Base-by-base conservation (phyloP, 1,140 invertebrate genomes). In the Tetragnatha versicolor region DNA sequence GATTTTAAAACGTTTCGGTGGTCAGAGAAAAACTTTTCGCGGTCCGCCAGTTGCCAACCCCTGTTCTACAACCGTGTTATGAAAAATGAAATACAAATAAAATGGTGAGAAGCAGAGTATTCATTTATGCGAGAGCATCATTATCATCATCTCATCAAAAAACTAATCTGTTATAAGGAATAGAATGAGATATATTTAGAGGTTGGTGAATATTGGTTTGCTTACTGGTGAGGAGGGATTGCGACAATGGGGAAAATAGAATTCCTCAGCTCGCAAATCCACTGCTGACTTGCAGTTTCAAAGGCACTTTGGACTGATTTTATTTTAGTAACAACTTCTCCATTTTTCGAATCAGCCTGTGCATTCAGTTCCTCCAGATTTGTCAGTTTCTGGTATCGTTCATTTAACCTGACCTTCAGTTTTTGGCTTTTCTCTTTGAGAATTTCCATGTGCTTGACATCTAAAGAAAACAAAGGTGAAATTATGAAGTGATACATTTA, bases 191-290 rank as follows among this genome's bases (percentile, higher is more conserved):
- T n/a, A n/a, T n/a, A n/a, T n/a, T n/a, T n/a, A n/a, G n/a, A n/a
- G n/a, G n/a, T n/a, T n/a, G n/a, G n/a, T n/a, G 35, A 25, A 60
- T 49, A 35, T 51, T 22, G n/a, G n/a, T n/a, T n/a, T 2, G 37
- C 58, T 79, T 60, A 58, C 49, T 69, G 22, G n/a, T 29, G 47
- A 29, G 73, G 39, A 17, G 61, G 35, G 22, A 68, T 49, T 65
- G 63, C 25, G 31, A 31, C 35, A 79, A 94, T 90, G 12, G 92
- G 92, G 86, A 94, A 94, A 82, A 94, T 92, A 85, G 91, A 92
- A 81, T 91, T 87, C 51, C 90, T 89, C 14, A 94, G 87, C 83
- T 93, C 91, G 73, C 90, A 86, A 53, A 92, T 37, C 37, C 72
- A 20, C 29, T 63, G 20, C 29, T 49, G 25, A 12, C 33, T 37